Conservation (phyloP, 2,113 vertebrate species). For the Mesocricetus auratus region DNA sequence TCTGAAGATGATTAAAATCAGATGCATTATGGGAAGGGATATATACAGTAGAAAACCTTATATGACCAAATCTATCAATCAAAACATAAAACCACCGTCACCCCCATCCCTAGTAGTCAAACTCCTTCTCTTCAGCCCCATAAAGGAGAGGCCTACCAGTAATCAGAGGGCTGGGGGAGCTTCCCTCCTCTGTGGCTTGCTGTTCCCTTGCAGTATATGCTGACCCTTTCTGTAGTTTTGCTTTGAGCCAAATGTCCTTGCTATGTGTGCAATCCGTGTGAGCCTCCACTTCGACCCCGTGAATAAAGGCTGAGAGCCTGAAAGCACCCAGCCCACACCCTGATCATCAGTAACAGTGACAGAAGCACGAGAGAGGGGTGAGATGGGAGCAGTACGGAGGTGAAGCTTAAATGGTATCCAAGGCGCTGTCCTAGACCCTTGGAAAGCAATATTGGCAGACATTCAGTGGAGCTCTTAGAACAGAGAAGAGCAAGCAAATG, state of each 20-base stretch:
- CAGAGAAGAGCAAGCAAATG: not conserved
- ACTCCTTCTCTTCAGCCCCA: not conserved
- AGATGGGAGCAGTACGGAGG: rapidly evolving
- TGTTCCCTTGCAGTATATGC: not conserved
- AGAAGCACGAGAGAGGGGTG: not conserved
- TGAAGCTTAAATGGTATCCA: not conserved
- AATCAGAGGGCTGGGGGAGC: not conserved
- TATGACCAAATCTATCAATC: not conserved
- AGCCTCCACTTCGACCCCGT: not conserved
- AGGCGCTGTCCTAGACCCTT: not conserved
- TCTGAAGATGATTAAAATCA: not conserved
- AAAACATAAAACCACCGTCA: not conserved
- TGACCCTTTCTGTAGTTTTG: not conserved
- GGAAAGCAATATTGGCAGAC: not conserved
- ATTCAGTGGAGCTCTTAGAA: not conserved
- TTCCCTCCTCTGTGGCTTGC: not conserved
- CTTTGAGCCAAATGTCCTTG: not conserved
- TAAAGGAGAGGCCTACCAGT: not conserved
- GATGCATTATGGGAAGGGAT: not conserved
- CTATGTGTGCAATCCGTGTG: not conserved
- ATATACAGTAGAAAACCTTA: not conserved
- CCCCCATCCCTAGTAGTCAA: not conserved
- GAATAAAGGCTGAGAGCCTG: not conserved
- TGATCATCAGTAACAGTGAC: not conserved
- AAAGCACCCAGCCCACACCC: no score